Evolutionary conservation across 2,888 invertebrate genomes (phyloP).

Genomic region (Chironomus riparius): DNA sequence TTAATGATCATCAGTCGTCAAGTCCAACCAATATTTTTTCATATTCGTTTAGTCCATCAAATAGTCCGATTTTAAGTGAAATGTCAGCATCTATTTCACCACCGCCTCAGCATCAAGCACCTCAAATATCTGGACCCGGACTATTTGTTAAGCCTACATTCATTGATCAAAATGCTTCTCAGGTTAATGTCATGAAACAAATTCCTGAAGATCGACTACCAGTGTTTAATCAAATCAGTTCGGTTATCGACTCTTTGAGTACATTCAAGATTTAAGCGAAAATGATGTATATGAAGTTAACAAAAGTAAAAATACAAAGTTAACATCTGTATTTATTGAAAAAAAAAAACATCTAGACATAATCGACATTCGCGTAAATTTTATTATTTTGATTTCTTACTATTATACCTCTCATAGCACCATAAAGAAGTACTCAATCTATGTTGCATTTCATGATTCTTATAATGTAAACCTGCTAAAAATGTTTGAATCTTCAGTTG

Average conservation of each 20-base stretch:
- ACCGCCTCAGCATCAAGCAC: background rate
- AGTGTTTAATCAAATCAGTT: slow-evolving; percentile 65
- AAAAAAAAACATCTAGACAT: background rate
- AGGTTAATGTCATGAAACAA: slow-evolving; percentile 15
- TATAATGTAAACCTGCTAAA: background rate
- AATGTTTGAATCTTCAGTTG: too few species aligned
- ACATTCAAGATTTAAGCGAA: slow-evolving; percentile 33
- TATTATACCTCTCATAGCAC: background rate
- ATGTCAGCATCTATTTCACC: slow-evolving; percentile 19
- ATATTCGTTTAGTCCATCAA: slow-evolving; percentile 21
- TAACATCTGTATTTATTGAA: too few species aligned
- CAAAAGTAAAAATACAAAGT: background rate
- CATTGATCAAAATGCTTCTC: background rate
- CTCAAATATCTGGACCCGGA: background rate
- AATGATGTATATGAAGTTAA: background rate
- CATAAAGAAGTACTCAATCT: background rate
- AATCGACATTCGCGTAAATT: background rate
- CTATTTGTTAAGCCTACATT: slow-evolving; percentile 7
- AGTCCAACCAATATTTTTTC: slow-evolving; percentile 31
- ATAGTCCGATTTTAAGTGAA: background rate
- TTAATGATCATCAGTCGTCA: slow-evolving; percentile 31
- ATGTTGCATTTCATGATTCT: background rate
- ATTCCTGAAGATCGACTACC: slow-evolving; percentile 57
- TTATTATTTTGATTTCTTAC: background rate
- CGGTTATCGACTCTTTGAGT: slow-evolving; percentile 42